Percentiles rank a stretch among this genome's conserved stretches.
phyloP scores from a whole-genome alignment of 2,888 invertebrate species.

The Clunio marinus region DNA sequence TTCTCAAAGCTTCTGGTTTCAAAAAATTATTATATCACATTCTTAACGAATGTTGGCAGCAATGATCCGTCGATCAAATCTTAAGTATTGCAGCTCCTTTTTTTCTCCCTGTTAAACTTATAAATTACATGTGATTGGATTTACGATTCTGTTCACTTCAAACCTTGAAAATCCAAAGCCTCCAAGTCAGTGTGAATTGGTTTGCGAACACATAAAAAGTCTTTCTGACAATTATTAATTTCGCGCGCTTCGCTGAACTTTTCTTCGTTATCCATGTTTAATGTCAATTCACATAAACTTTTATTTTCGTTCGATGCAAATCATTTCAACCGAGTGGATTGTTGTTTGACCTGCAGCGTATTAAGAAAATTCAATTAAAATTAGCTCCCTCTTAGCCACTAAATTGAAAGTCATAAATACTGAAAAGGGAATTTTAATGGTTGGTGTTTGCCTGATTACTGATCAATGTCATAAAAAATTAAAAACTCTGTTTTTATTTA shows the following conservation, averaged over 20 bases:
- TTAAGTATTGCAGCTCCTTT: neutral
- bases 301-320: neutral
- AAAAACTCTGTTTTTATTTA: no score
- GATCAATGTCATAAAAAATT: no score
- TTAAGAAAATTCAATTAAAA: no score
- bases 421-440: no score
- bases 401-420: no score
- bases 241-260: neutral
- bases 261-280: neutral
- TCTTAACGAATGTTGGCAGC: slow-evolving; percentile 13
- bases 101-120: neutral
- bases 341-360: no score
- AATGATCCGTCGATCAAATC: no score
- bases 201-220: neutral
- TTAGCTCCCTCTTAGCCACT: no score
- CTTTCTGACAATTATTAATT: slow-evolving; percentile 32
- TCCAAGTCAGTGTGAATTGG: no score
- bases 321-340: no score
- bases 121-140: slow-evolving; percentile 22
- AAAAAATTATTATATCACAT: slow-evolving; percentile 31
- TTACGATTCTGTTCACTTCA: neutral
- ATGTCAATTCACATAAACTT: neutral
- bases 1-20: slow-evolving; percentile 35
- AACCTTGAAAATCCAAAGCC: no score
- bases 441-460: no score